A percentile compares a stretch with the other conserved stretches of the same genome.
phyloP scores from a whole-genome alignment of 2,888 invertebrate genomes.

The Tipula helvola region DNA sequence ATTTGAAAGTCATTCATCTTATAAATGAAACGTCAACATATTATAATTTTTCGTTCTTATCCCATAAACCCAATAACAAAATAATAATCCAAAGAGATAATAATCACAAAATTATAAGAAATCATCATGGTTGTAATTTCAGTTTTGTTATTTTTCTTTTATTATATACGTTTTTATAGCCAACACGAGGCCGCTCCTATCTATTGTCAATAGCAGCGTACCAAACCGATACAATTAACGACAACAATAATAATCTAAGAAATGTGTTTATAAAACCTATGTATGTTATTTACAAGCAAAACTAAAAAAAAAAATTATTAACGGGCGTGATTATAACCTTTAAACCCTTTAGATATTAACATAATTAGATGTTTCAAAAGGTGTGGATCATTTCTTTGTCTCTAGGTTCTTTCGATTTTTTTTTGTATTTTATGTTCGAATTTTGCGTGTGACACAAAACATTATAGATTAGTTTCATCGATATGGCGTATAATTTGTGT shows the following conservation, averaged over 20 bases:
- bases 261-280: background rate
- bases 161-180: background rate
- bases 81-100: background rate
- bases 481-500: background rate
- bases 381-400: background rate
- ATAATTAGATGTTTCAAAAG: background rate
- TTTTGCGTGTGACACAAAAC: background rate
- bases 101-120: background rate
- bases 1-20: background rate
- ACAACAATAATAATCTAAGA: background rate
- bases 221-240: background rate
- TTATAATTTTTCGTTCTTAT: background rate
- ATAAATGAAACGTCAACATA: background rate
- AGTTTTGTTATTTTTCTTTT: background rate
- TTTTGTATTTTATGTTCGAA: background rate
- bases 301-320: background rate
- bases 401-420: background rate
- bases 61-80: background rate
- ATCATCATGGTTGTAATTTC: background rate
- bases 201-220: background rate
- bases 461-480: background rate
- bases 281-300: background rate
- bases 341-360: background rate
- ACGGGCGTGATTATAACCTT: background rate
- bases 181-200: background rate